phyloP scores from a whole-genome alignment of 2,113 vertebrate genomes.

The Ifrita kowaldi region DNA sequence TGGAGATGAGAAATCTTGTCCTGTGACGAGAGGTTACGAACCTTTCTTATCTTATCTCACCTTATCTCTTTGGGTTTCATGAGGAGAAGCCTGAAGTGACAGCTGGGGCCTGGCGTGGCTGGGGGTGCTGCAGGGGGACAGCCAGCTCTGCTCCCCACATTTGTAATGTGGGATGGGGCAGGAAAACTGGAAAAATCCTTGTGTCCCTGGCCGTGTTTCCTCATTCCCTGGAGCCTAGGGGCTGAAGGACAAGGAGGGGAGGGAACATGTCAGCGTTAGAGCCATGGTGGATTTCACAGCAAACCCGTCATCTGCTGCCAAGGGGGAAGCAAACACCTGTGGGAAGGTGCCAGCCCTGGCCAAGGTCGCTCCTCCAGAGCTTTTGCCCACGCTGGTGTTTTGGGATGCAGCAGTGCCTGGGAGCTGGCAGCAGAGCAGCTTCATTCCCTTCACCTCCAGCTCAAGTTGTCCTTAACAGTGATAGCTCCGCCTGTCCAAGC shows the following conservation, averaged over 20 bases:
- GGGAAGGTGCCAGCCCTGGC: background rate
- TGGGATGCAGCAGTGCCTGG: background rate
- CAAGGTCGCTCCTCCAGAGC: background rate
- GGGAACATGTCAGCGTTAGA: background rate
- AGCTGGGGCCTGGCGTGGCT: background rate
- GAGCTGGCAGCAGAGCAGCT: background rate
- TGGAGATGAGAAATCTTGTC: background rate
- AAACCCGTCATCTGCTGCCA: background rate
- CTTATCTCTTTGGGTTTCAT: background rate
- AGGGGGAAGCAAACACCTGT: background rate
- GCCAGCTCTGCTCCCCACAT: background rate
- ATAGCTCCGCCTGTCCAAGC: background rate
- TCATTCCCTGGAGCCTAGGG: background rate
- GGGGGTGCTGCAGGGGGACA: background rate
- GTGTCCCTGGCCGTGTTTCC: rapidly evolving
- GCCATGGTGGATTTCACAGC: background rate
- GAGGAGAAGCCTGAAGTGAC: background rate
- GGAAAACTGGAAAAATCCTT: background rate
- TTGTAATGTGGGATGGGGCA: background rate
- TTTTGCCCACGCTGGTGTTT: background rate
- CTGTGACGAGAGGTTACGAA: background rate
- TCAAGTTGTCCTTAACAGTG: rapidly evolving
- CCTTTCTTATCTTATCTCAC: background rate
- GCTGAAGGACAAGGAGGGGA: background rate
- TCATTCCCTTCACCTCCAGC: background rate